Evolutionary conservation across 2,888 invertebrate species (phyloP).

Genomic region (Acanthosepion pharaonis): DNA sequence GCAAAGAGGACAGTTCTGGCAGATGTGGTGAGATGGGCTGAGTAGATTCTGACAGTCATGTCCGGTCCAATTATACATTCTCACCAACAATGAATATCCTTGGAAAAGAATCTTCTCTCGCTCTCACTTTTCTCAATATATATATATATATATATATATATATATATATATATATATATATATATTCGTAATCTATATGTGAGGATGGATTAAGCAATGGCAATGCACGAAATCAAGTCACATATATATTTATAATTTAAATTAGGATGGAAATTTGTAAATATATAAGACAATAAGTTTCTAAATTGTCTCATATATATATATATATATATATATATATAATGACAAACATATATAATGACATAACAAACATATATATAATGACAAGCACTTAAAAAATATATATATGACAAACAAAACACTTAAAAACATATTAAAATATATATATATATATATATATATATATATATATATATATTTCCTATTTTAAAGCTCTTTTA

Average conservation of each 20-base stretch:
- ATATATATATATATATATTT: too few species aligned
- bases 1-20: not conserved
- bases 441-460: too few species aligned
- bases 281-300: too few species aligned
- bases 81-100: slow-evolving; percentile 13
- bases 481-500: not conserved
- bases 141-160: too few species aligned
- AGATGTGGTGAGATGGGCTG: slow-evolving; percentile 33
- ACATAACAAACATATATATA: too few species aligned
- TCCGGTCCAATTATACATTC: not conserved
- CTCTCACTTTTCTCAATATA: not conserved
- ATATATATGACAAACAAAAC: too few species aligned
- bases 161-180: slow-evolving; percentile 24
- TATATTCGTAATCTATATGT: not conserved
- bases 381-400: too few species aligned
- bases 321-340: not conserved
- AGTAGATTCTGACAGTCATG: not conserved
- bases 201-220: too few species aligned
- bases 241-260: not conserved
- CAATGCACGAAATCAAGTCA: too few species aligned
- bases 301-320: not conserved
- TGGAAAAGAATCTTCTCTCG: not conserved
- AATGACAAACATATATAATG: not conserved
- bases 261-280: too few species aligned
- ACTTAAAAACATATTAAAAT: not conserved